Base-by-base conservation (phyloP, 2,797 vertebrate genomes). In the Sciaenops ocellatus region DNA sequence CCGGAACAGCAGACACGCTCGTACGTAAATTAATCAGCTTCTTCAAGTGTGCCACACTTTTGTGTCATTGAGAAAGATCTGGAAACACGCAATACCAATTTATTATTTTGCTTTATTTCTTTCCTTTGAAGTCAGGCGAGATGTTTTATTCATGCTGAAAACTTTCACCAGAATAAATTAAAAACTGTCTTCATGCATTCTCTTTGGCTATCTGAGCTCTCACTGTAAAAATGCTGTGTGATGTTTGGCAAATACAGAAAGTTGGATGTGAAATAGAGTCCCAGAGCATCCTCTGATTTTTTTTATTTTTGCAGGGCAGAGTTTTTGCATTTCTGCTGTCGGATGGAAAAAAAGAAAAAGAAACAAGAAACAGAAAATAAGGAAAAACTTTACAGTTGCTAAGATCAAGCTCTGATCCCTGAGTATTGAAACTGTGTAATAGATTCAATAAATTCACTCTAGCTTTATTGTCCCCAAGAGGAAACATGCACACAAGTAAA, bases 131-230 rank as follows among this genome's bases (percentile, higher is more conserved):
- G 93, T 92, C 79, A 42, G 76, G 59, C 65, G 62, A 59, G 61
- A 92, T 93, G 85, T 93, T 93, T 93, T 90, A 94, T 93, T 93
- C 86, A 93, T 94, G 79, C 34, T 11, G 80, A 79, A 92, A 91
- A 91, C 86, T 86, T 93, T 85, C 82, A 88, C 80, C 64, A 62
- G 88, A 92, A 91, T 92, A 92, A 87, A 94, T 92, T 92, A 91
- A 84, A 38, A 87, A 91, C 60, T 41, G 75, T 85, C 82, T 80
- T 86, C 65, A 64, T 73, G 70, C 85, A 76, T 87, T 89, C 78
- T 91, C 80, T 89, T 79, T 80, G 84, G 87, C 86, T 73, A 65
- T 80, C 77, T 59, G 63, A 82, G 55, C 78, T 54, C 70, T 22
- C 60, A 68, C 74, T 79, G 76, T 78, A 81, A 76, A 90, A 88